These are phyloP conservation scores for Cyclura pinguis DNA, from an alignment of 2,797 vertebrate genomes.

Conservation along the genomic window DNA sequence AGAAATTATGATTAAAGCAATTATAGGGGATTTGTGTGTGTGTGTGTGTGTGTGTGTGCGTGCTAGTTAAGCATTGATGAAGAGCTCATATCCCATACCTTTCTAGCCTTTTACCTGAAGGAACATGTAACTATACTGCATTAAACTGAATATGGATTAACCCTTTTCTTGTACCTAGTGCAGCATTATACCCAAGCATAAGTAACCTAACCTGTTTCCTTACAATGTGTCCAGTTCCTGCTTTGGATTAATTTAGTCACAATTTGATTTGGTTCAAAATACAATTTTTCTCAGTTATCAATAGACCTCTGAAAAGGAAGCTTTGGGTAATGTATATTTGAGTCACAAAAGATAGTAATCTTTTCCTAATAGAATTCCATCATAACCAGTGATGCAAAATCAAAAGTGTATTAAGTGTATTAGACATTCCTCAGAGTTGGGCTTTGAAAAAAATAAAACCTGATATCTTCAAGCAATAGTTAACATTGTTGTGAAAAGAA, in stretches of 20 bases:
- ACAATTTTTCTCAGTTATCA: neutral
- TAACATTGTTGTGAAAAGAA: neutral
- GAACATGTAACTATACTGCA: neutral
- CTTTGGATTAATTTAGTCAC: neutral
- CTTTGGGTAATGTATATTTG: neutral
- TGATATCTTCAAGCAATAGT: neutral
- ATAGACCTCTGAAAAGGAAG: neutral
- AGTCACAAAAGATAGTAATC: neutral
- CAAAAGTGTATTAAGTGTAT: neutral
- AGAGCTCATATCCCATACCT: neutral
- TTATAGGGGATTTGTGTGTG: too few species aligned
- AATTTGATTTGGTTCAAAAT: neutral
- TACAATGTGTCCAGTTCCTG: neutral
- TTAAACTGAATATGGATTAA: neutral
- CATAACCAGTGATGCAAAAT: neutral
- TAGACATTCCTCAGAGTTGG: neutral
- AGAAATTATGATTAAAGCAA: slow-evolving; percentile 2
- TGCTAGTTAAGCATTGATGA: neutral
- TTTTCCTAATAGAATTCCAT: neutral
- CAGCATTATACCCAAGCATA: neutral
- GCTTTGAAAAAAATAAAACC: neutral
- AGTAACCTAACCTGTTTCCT: neutral
- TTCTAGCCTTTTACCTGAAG: neutral
- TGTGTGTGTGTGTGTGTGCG: too few species aligned
- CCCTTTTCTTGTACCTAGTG: neutral